Evolutionary conservation across 2,113 vertebrate species (phyloP).

Genomic region (Miniopterus natalensis): DNA sequence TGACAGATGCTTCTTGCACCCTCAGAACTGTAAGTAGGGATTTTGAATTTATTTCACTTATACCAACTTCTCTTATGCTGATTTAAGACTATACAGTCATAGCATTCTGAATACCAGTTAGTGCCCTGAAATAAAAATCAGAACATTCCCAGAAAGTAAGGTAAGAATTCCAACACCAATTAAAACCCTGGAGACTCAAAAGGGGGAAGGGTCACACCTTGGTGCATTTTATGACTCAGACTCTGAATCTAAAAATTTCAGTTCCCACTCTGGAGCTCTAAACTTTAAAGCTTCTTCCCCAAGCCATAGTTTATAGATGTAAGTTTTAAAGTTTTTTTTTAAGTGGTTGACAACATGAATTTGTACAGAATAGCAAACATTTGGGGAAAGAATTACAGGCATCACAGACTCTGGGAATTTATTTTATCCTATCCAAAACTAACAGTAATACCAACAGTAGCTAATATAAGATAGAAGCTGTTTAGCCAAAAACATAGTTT

Average conservation of each 20-base stretch:
- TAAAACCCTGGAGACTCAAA: neutral
- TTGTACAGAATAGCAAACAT: neutral
- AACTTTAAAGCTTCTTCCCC: neutral
- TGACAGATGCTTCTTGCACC: constrained; percentile 52
- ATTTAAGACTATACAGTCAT: constrained; percentile 31
- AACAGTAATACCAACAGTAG: neutral
- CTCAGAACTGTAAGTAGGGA: constrained; percentile 51
- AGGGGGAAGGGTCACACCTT: neutral
- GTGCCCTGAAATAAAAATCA: constrained; percentile 56
- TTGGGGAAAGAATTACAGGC: neutral
- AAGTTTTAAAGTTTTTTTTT: neutral
- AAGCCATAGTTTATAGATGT: neutral
- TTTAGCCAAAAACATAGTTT: neutral
- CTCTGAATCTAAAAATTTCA: neutral
- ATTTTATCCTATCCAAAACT: neutral
- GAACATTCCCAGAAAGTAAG: constrained; percentile 5
- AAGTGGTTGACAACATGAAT: neutral
- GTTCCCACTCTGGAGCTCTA: neutral
- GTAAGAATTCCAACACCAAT: neutral
- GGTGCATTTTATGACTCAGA: neutral
- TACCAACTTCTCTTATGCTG: neutral
- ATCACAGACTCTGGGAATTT: neutral
- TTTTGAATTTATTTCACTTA: constrained; percentile 63
- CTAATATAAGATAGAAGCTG: neutral
- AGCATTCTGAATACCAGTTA: constrained; percentile 1